Evolutionary conservation across 2,113 vertebrate species (phyloP), one percentile per base, ranked within the genome.

Genomic region (Hippocampus guttulatus): DNA sequence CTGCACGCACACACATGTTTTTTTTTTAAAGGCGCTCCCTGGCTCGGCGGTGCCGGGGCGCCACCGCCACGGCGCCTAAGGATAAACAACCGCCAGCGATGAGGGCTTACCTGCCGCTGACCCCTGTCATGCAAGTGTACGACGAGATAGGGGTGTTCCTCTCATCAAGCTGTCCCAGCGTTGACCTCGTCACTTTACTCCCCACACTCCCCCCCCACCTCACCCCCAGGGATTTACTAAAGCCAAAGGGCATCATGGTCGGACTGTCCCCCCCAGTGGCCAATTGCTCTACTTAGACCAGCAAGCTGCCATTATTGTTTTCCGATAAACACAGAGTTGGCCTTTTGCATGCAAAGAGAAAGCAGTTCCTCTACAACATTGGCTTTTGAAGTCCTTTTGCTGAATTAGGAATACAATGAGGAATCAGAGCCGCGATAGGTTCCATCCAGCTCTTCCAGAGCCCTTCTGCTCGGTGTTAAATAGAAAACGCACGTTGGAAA

Each of bases 81-180:
- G 78, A 80, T 88, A 88, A 88, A 87, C 76, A 87, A 77, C 40
- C 57, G 68, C 70, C 74, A 60, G 73, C 70, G 71, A 83, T 82
- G 77, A 78, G 81, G 84, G 82, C 84, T 87, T 87, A 90, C 85
- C 84, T 89, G 84, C 70, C 63, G 27, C 67, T 89, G 86, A 91
- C 85, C 85, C 78, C 65, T 38, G 41, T 73, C 23, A 2, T 65
- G 40, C 76, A 68, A 63, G 25, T 70, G 54, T 64, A 61, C 23
- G 30, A 40, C 27, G n/a, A 49, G 45, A 78, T 71, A 54, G 80
- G 86, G 77, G 85, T 84, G 85, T 77, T 84, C 73, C 75, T 61
- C 75, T 84, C 70, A 79, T 85, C 65, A 70, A 85, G 47, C 67
- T 83, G 80, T 73, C 85, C 85, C 60, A 66, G 15, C 67, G 67